A percentile compares a stretch with the other conserved stretches of the same genome.
These are phyloP conservation scores for Mesorhabditis spiculigera DNA, from an alignment of 2,888 invertebrate genomes.

Conservation along the genomic window DNA sequence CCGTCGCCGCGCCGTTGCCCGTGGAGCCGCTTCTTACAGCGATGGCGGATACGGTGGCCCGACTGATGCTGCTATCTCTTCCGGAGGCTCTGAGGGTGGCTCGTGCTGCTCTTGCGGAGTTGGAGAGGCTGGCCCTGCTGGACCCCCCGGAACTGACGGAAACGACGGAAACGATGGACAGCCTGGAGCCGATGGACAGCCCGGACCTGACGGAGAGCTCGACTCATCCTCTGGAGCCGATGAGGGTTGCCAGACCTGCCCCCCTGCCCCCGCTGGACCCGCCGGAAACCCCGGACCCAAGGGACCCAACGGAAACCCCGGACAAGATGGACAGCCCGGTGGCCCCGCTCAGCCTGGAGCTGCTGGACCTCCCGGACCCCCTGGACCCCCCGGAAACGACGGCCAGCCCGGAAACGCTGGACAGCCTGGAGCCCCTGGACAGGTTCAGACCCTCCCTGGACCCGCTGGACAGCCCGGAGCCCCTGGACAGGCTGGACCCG, in stretches of 20 bases:
- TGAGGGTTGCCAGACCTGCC: constrained; percentile 14
- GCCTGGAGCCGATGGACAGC: constrained; percentile 47
- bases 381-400: constrained; percentile 35
- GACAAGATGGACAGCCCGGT: constrained; percentile 20
- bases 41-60: background rate
- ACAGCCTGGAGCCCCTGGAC: constrained; percentile 37
- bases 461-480: constrained; percentile 39
- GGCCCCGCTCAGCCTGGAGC: constrained; percentile 4
- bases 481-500: constrained; percentile 32
- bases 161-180: constrained; percentile 40
- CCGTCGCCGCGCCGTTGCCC: constrained; percentile 3
- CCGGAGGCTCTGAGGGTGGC: constrained; percentile 17
- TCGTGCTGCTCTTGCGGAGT: constrained; percentile 48
- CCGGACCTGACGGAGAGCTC: constrained; percentile 36
- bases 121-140: constrained; percentile 42
- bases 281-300: constrained; percentile 5
- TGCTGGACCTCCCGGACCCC: constrained; percentile 1
- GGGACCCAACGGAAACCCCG: constrained; percentile 40
- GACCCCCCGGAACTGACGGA: constrained; percentile 48
- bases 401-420: constrained; percentile 41
- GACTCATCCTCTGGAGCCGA: constrained; percentile 38
- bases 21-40: constrained; percentile 5
- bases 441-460: constrained; percentile 28
- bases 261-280: constrained; percentile 25
- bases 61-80: background rate